Percentiles rank a stretch among this genome's conserved stretches.
These are phyloP conservation scores for Nanorana parkeri DNA, from an alignment of 2,113 vertebrate genomes.

Conservation along the genomic window DNA sequence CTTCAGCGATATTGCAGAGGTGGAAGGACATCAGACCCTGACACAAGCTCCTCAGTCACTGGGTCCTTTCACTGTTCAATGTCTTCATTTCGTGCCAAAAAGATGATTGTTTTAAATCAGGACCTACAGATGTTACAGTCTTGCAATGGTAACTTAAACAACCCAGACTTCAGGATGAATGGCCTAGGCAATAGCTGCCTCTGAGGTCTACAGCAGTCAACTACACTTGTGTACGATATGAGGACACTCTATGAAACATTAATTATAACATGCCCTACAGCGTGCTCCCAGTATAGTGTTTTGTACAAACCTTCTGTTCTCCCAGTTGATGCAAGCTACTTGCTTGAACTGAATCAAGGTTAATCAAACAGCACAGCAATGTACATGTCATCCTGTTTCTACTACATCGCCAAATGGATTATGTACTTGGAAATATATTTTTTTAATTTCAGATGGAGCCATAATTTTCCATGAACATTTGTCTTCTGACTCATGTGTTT, in stretches of 20 bases:
- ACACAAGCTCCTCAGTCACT: slow-evolving; percentile 70
- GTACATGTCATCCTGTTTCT: not conserved
- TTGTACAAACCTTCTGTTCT: not conserved
- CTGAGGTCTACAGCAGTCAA: slow-evolving; percentile 46
- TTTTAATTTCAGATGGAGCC: not conserved
- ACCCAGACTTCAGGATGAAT: slow-evolving; percentile 12
- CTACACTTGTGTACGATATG: not conserved
- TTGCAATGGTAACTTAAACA: not conserved
- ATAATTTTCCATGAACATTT: not conserved
- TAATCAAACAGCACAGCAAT: not conserved
- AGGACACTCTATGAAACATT: not conserved
- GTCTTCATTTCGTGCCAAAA: slow-evolving; percentile 67
- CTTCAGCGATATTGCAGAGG: slow-evolving; percentile 65
- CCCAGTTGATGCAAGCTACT: slow-evolving; percentile 9
- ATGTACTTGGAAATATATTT: not conserved
- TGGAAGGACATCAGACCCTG: slow-evolving; percentile 53
- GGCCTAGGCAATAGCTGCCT: slow-evolving; percentile 60
- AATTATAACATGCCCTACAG: slow-evolving; percentile 25
- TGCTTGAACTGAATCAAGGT: not conserved
- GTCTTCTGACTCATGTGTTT: not conserved
- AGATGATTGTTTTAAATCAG: slow-evolving; percentile 49
- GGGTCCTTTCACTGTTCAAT: slow-evolving; percentile 70
- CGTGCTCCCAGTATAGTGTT: not conserved
- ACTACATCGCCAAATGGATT: not conserved
- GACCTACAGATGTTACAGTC: slow-evolving; percentile 36